Evolutionary conservation across 2,888 invertebrate species (phyloP).

Genomic region (Eristalis pertinax): DNA sequence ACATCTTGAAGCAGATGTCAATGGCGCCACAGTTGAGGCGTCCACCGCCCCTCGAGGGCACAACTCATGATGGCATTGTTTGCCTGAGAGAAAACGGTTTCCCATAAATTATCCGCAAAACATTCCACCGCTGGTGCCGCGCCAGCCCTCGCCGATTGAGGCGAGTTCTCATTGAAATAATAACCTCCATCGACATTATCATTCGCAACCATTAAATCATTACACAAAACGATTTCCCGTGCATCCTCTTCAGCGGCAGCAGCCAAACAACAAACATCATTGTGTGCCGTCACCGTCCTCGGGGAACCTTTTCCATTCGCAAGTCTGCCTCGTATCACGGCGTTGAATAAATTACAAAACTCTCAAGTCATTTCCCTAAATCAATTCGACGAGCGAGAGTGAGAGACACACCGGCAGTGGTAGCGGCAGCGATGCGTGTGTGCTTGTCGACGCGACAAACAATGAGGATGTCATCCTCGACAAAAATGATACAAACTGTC

Average conservation of each 20-base stretch:
- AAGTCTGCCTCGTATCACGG: slow-evolving; percentile 54
- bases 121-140: neutral
- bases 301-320: slow-evolving; percentile 63
- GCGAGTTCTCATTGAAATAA: slow-evolving; percentile 5
- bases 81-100: neutral
- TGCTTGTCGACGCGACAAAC: slow-evolving; percentile 25
- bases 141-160: neutral
- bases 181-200: slow-evolving; percentile 23
- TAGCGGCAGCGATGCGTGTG: neutral
- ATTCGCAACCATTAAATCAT: slow-evolving; percentile 65
- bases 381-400: slow-evolving; percentile 55
- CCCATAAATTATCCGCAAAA: neutral
- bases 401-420: too few species aligned
- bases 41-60: neutral
- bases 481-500: slow-evolving; percentile 70
- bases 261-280: slow-evolving; percentile 8
- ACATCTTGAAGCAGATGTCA: neutral
- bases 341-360: slow-evolving; percentile 65
- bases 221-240: slow-evolving; percentile 38
- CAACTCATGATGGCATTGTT: neutral
- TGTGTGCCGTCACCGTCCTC: slow-evolving; percentile 11
- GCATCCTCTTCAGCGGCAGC: slow-evolving; percentile 24
- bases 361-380: slow-evolving; percentile 59
- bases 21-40: neutral
- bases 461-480: slow-evolving; percentile 59